Base-by-base conservation (phyloP, 2,797 vertebrate genomes). In the Helostoma temminkii region DNA sequence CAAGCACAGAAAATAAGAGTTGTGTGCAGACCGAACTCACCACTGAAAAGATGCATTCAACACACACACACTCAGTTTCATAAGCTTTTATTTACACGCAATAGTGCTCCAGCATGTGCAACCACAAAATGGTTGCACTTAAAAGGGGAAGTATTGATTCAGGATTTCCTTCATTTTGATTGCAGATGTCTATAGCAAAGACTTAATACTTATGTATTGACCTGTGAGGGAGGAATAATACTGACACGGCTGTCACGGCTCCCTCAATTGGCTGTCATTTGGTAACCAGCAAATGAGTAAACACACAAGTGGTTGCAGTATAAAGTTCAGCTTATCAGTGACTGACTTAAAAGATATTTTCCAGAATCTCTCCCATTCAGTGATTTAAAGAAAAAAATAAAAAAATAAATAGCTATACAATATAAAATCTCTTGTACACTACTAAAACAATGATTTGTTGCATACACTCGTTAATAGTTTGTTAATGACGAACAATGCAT, bases 51-150 rank as follows among this genome's bases (percentile, higher is more conserved):
- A 80, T 1, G n/a, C 66, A 76, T 41, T 14, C 39, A 25, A 9
- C 4, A 82, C 47, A 43, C 43, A 0, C 5, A 12, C n/a, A n/a
- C n/a, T 69, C 46, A 55, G 48, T 90, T 91, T 93, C 49, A 91
- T 90, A 88, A 87, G 92, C 92, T 92, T 92, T 95, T 95, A 95
- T 95, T 94, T 94, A 94, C 94, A 95, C 91, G 92, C 92, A 92
- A 90, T 93, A 93, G 91, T 94, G 93, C 92, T 93, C 90, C 88
- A 92, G 87, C 88, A 83, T 88, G 86, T 91, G 89, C 90, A 89
- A 84, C 88, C 90, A 86, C 71, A 81, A 66, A 72, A 74, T 5
- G n/a, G 86, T 81, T 79, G 71, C 90, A 90, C 81, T 71, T 69
- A 60, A 60, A 83, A 78, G 76, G 73, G 89, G 85, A 80, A 82